Percentiles rank a stretch among this genome's conserved stretches.
phyloP scores from a whole-genome alignment of 2,113 vertebrate genomes.

The Chitala chitala region DNA sequence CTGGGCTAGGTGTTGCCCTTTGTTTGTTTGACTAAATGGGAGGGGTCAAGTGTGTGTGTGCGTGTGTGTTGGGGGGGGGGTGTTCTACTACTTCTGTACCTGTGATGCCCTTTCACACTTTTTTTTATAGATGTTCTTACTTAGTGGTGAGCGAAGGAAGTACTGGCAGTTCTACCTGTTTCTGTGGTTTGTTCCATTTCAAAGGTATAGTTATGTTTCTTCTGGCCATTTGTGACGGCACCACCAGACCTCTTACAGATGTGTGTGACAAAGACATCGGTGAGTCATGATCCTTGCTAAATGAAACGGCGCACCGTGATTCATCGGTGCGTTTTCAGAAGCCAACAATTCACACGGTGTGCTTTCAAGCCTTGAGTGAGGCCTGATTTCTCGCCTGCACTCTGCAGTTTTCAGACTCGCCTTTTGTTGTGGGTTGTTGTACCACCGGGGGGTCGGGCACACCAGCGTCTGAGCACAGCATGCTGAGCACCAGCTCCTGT shows the following conservation, averaged over 20 bases:
- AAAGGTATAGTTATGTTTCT: background rate
- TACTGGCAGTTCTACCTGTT: background rate
- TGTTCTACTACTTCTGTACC: background rate
- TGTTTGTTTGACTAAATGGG: constrained; percentile 10
- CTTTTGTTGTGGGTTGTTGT: background rate
- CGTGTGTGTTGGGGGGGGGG: too few relatives aligned
- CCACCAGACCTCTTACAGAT: too few relatives aligned
- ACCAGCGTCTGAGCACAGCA: background rate
- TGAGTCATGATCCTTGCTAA: background rate
- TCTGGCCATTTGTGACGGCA: too few relatives aligned
- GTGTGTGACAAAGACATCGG: background rate
- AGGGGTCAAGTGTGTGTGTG: background rate
- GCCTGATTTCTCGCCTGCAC: background rate
- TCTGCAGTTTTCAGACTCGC: background rate
- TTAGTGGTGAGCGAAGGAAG: background rate
- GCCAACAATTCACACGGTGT: background rate
- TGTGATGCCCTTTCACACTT: background rate
- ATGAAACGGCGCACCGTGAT: background rate
- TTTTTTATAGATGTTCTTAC: background rate
- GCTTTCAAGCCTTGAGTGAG: background rate
- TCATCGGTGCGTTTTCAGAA: background rate
- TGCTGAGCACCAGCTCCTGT: background rate
- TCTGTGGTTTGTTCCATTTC: background rate
- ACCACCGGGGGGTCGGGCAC: too few relatives aligned
- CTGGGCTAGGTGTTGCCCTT: constrained; percentile 11